A percentile compares a stretch with the other conserved stretches of the same genome.
Conservation (phyloP, 2,113 vertebrate genomes). For the Alaudala cheleensis region DNA sequence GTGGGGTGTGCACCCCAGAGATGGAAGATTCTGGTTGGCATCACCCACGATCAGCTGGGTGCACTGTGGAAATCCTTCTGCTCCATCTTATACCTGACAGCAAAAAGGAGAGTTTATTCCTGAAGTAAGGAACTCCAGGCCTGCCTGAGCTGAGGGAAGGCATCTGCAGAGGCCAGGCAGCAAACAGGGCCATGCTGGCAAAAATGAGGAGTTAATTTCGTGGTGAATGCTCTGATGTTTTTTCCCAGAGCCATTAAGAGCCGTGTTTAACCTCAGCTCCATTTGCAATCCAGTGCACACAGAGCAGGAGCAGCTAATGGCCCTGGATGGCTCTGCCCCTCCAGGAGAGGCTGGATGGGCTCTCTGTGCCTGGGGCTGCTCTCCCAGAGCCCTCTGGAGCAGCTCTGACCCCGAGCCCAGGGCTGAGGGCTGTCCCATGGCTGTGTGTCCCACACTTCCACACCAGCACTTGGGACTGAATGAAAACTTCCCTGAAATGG, state of each 20-base stretch:
- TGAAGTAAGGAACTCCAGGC: background rate
- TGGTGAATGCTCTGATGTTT: background rate
- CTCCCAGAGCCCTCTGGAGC: background rate
- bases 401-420: background rate
- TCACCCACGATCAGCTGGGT: accelerated
- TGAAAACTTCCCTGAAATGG: background rate
- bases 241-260: background rate
- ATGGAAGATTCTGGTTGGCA: background rate
- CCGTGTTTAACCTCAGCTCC: conserved; percentile 4
- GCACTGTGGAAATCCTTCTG: background rate
- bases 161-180: background rate
- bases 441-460: background rate
- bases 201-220: background rate
- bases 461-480: background rate
- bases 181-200: background rate
- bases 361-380: background rate
- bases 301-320: background rate
- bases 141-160: background rate
- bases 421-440: accelerated
- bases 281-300: background rate
- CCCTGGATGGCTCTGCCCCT: background rate
- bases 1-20: accelerated
- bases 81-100: background rate
- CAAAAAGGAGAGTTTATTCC: background rate
- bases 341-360: background rate